Evolutionary conservation across 1,140 invertebrate species (phyloP).

Genomic region (Teleopsis dalmanni): DNA sequence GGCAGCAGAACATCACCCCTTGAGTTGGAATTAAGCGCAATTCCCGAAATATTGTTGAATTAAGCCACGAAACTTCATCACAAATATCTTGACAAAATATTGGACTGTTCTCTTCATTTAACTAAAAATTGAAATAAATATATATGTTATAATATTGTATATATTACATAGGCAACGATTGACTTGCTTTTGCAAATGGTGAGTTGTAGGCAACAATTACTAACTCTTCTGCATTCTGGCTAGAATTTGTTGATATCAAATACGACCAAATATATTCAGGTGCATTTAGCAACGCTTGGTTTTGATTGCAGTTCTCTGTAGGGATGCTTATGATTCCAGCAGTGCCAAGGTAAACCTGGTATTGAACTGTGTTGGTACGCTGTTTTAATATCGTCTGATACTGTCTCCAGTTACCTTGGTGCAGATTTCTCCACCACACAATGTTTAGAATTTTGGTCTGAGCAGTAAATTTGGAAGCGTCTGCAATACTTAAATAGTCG

Average conservation of each 20-base stretch:
- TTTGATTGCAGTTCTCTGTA: neutral
- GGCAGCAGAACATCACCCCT: conserved; percentile 3
- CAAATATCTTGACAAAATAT: conserved; percentile 7
- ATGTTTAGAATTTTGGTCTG: conserved; percentile 5
- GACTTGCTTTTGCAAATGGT: neutral
- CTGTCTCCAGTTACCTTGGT: conserved; percentile 6
- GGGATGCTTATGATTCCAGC: neutral
- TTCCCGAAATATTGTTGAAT: neutral
- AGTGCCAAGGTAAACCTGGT: conserved; percentile 2
- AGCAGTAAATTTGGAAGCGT: no score
- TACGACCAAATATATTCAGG: conserved; percentile 6
- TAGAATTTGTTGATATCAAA: conserved; percentile 1
- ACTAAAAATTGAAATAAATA: neutral
- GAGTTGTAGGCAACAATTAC: conserved; percentile 6
- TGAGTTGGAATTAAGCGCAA: neutral
- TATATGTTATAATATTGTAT: neutral
- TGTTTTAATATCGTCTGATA: neutral
- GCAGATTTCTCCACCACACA: conserved; percentile 10
- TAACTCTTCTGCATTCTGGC: conserved; percentile 1
- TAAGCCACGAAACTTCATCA: conserved; percentile 5
- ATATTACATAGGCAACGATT: neutral
- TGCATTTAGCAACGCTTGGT: neutral
- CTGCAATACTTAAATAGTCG: no score
- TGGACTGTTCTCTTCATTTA: neutral
- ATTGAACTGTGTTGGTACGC: neutral